Base-by-base conservation (phyloP, 2,113 vertebrate species). In the Onychostoma macrolepis region DNA sequence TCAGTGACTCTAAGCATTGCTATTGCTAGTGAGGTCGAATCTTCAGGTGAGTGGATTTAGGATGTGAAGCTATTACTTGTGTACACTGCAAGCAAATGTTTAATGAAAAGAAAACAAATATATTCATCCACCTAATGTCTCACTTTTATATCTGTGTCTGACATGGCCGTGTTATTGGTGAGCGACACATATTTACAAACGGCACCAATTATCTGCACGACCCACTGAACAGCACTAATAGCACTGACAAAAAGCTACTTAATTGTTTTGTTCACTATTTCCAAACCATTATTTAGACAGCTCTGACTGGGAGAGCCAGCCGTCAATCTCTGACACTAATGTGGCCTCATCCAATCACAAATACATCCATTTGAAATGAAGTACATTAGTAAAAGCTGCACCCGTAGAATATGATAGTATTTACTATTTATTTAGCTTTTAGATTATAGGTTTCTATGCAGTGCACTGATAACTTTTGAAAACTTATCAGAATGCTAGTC, bases 321-420 rank as follows among this genome's bases (percentile, higher is more conserved):
- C 11, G 10, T 45, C 38, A 26, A 45, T 75, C 41, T 75, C 15
- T 43, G 72, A 75, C 72, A 41, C 72, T 75, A 75, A 75, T 75
- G 24, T 76, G 72, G 41, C 38, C 38, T 45, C 11, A 6, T 75
- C 24, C 38, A 45, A 43, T 43, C 10, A n/a, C 24, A 26, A 36
- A 36, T 36, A 36, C 67, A 71, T 36, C 30, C 19, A 72, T 72
- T 71, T 36, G 38, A 36, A 71, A 9, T 10, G 4, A 21, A 38
- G 6, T 2, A 19, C 15, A 33, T 69, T 33, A 69, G 6, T 30
- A 65, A 65, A 69, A 69, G 65, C 28, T 67, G 13, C 28, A 15
- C 13, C 28, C 67, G 1, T 69, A 4, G 6, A 36, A 33, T 17
- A 21, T 69, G 30, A 69, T 33, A 36, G 30, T n/a, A n/a, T 5